Base-by-base conservation (phyloP, 1,140 invertebrate species). In the Lysiphlebus fabarum region DNA sequence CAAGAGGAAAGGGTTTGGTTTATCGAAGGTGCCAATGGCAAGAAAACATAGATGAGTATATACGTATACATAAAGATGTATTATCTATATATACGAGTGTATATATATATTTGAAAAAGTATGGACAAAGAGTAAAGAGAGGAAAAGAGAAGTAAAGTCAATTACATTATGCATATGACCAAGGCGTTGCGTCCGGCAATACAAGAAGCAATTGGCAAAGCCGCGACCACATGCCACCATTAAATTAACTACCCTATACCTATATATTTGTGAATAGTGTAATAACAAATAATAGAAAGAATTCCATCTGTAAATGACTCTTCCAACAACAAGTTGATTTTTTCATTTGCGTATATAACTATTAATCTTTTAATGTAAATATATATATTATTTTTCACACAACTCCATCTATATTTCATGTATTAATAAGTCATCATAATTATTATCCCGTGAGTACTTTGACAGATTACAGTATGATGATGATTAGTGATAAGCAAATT, bases 141-240 rank as follows among this genome's bases (percentile, higher is more conserved):
- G 37, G 43, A 42, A 43, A 47, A 45, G 58, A 41, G 61, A 55
- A 58, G 61, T 63, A 55, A 65, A 65, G 63, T 65, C 63, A 65
- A 65, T 65, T 65, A 65, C 63, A 62, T 65, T 65, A 65, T 65
- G 63, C 63, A 65, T 65, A 65, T 65, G 60, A 62, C 60, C 53
- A 41, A 33, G 49, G 53, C 56, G 41, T 37, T 56, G 56, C 51
- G 58, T 60, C 62, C 41, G 50, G 58, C 58, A 63, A 63, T 63
- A 63, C 55, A 58, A 63, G 62, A 63, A 63, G 62, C 62, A 63
- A 63, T 63, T 58, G 62, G 41, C 61, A 55, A 41, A 58, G 47
- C 50, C 51, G 41, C 56, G 40, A 41, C 47, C 57, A 51, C 34
- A 63, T 59, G 62, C 62, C 62, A 63, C 58, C 53, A 58, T 55